These are phyloP conservation scores for Paratrypauchen microcephalus DNA, from an alignment of 2,797 vertebrate genomes.

Conservation along the genomic window DNA sequence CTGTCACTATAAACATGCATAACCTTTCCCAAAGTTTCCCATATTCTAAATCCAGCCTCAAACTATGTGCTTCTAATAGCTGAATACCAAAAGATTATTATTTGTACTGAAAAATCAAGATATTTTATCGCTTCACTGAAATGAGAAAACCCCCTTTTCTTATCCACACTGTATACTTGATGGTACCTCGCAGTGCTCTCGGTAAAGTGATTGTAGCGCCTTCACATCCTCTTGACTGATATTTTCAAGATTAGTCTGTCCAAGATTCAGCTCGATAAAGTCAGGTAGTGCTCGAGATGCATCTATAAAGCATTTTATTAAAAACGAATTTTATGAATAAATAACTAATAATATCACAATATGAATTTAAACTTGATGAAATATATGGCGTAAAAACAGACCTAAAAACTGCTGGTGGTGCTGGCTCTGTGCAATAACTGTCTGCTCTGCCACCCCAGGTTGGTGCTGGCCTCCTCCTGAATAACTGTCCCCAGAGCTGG, in stretches of 20 bases:
- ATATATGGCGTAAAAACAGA: conserved; percentile 51
- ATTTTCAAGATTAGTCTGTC: conserved; percentile 80
- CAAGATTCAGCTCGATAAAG: conserved; percentile 87
- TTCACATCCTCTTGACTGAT: conserved; percentile 85
- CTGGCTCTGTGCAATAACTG: conserved; percentile 91
- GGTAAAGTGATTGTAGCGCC: conserved; percentile 91
- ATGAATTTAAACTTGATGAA: background rate
- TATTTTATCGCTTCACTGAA: background rate
- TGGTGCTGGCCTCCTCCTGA: conserved; percentile 79
- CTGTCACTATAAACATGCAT: conserved; percentile 33
- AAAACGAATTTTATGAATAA: too few species aligned
- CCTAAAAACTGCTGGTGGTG: conserved; percentile 98
- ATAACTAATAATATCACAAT: background rate
- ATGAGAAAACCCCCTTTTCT: background rate
- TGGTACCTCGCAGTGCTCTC: conserved; percentile 93
- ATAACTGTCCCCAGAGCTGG: conserved; percentile 80
- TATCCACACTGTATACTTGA: background rate
- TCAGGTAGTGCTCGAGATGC: conserved; percentile 91
- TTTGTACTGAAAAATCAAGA: background rate
- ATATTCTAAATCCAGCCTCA: conserved; percentile 15
- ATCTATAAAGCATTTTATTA: conserved; percentile 61
- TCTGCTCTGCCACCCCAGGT: conserved; percentile 84
- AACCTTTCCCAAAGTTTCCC: conserved; percentile 40
- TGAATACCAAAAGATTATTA: background rate
- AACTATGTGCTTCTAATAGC: conserved; percentile 1